phyloP scores from a whole-genome alignment of 2,888 invertebrate species.

The Branchellion lobata region DNA sequence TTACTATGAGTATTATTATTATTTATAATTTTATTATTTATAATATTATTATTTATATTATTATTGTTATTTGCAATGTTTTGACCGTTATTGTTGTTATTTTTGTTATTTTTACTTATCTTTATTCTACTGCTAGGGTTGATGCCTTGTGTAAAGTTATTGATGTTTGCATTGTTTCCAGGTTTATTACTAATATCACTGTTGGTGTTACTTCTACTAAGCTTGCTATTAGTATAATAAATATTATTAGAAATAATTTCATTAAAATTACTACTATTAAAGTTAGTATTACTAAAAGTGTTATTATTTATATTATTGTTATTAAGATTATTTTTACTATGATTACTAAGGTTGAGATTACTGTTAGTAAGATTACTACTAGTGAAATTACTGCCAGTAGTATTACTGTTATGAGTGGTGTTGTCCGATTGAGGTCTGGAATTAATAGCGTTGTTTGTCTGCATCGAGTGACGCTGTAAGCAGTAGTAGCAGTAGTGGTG shows the following conservation, averaged over 20 bases:
- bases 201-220: too few species aligned
- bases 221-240: background rate
- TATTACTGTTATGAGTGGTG: background rate
- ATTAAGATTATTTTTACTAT: background rate
- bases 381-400: background rate
- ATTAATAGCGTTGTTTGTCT: background rate
- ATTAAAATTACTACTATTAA: background rate
- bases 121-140: background rate
- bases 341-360: background rate
- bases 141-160: background rate
- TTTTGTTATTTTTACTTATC: background rate
- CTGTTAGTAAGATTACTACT: background rate
- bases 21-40: background rate
- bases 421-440: background rate
- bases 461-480: slow-evolving; percentile 1
- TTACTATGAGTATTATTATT: background rate
- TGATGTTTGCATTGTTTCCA: background rate
- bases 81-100: background rate
- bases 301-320: background rate
- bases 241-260: background rate
- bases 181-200: background rate
- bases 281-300: too few species aligned
- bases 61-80: background rate
- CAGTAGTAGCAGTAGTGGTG: too few species aligned
- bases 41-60: background rate